phyloP scores from a whole-genome alignment of 2,113 vertebrate genomes.

The Pelmatolapia mariae region DNA sequence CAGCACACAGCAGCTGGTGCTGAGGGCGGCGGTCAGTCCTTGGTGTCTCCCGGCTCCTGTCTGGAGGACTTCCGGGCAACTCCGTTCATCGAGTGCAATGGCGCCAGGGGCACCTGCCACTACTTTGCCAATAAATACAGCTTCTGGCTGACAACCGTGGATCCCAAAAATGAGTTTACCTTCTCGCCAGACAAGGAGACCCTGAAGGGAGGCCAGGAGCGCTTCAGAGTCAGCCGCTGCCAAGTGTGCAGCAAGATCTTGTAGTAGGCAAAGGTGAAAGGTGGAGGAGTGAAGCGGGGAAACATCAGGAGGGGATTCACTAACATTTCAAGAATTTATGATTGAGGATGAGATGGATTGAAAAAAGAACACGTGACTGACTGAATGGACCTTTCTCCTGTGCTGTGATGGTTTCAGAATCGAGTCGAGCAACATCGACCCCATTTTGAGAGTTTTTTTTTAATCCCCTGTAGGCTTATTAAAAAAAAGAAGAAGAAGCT shows the following conservation, averaged over 20 bases:
- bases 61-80: slow-evolving; percentile 93
- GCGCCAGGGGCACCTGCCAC: slow-evolving; percentile 86
- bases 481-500: neutral
- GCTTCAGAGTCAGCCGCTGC: slow-evolving; percentile 86
- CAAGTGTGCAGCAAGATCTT: slow-evolving; percentile 96
- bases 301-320: neutral
- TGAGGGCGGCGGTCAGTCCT: slow-evolving; percentile 90
- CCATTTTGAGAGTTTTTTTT: neutral
- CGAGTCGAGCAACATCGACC: neutral
- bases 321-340: neutral
- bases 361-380: slow-evolving; percentile 36
- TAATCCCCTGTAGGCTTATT: neutral
- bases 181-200: slow-evolving; percentile 74
- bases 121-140: slow-evolving; percentile 97
- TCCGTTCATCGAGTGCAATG: slow-evolving; percentile 95
- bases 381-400: slow-evolving; percentile 34
- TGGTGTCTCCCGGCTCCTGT: slow-evolving; percentile 92
- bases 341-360: neutral
- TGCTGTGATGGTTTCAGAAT: neutral
- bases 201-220: slow-evolving; percentile 84
- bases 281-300: neutral
- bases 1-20: slow-evolving; percentile 91
- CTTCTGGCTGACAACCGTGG: slow-evolving; percentile 91
- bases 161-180: slow-evolving; percentile 76
- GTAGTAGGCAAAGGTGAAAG: slow-evolving; percentile 59